These are phyloP conservation scores for Nothura maculosa DNA, from an alignment of 2,797 vertebrate genomes.

Conservation along the genomic window DNA sequence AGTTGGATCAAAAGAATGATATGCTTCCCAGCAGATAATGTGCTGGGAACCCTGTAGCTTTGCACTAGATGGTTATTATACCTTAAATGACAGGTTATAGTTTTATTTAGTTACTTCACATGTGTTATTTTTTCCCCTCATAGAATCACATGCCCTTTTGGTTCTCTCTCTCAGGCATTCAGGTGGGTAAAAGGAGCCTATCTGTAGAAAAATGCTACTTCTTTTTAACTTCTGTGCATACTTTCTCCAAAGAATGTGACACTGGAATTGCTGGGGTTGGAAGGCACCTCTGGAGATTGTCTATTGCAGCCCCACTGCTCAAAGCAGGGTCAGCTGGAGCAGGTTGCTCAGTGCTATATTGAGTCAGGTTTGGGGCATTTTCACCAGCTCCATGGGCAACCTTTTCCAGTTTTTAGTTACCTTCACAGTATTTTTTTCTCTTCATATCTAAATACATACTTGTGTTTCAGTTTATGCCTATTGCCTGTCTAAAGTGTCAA, in stretches of 20 bases:
- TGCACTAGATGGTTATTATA: not conserved
- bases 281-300: not conserved
- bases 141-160: not conserved
- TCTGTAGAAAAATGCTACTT: not conserved
- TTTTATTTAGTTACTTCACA: not conserved
- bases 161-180: not conserved
- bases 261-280: not conserved
- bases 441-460: not conserved
- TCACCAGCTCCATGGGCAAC: not conserved
- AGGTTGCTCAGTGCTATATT: not conserved
- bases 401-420: not conserved
- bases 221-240: not conserved
- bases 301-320: not conserved
- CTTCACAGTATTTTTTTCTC: no score
- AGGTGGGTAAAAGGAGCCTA: not conserved
- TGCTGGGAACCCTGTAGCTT: not conserved
- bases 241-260: not conserved
- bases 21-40: not conserved
- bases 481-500: not conserved
- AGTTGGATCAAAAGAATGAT: not conserved
- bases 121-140: not conserved
- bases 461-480: not conserved
- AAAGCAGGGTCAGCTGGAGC: not conserved
- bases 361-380: accelerated
- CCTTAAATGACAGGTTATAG: not conserved